A percentile compares a stretch with the other conserved stretches of the same genome.
These are phyloP conservation scores for Scartelaos histophorus DNA, from an alignment of 2,113 vertebrate species.

Conservation along the genomic window DNA sequence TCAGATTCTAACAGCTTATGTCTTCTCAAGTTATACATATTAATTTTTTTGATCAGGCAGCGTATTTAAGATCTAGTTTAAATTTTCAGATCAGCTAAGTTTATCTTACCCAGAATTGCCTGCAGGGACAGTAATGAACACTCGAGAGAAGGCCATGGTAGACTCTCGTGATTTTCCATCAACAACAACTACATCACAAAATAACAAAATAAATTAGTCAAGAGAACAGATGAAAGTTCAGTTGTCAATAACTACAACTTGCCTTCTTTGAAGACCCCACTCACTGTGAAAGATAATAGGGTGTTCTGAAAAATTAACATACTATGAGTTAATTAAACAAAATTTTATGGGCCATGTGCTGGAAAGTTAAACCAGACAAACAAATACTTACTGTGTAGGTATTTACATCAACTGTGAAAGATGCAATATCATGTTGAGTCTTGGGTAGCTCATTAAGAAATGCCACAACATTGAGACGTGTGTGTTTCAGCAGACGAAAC, in stretches of 20 bases:
- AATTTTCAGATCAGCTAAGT: neutral
- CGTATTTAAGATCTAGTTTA: neutral
- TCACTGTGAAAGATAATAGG: slow-evolving; percentile 86
- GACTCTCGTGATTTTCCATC: slow-evolving; percentile 82
- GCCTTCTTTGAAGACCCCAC: slow-evolving; percentile 91
- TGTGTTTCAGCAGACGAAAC: slow-evolving; percentile 84
- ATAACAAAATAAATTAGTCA: neutral
- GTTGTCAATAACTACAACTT: slow-evolving; percentile 17
- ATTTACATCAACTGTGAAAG: slow-evolving; percentile 86
- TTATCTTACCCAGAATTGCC: slow-evolving; percentile 81
- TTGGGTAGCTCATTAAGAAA: slow-evolving; percentile 89
- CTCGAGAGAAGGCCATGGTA: slow-evolving; percentile 85
- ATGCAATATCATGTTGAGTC: slow-evolving; percentile 86
- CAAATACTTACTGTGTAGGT: slow-evolving; percentile 79
- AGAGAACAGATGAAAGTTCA: neutral
- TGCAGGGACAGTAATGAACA: slow-evolving; percentile 87
- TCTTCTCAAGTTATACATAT: too few species aligned
- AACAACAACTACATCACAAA: slow-evolving; percentile 69
- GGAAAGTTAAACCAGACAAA: neutral
- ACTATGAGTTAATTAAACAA: neutral
- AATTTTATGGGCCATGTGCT: neutral
- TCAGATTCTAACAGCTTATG: too few species aligned
- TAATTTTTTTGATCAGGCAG: neutral
- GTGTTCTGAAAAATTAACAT: slow-evolving; percentile 75
- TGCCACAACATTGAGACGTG: slow-evolving; percentile 85